These are phyloP conservation scores for Elephas maximus DNA, from an alignment of 2,113 vertebrate species.

Conservation along the genomic window DNA sequence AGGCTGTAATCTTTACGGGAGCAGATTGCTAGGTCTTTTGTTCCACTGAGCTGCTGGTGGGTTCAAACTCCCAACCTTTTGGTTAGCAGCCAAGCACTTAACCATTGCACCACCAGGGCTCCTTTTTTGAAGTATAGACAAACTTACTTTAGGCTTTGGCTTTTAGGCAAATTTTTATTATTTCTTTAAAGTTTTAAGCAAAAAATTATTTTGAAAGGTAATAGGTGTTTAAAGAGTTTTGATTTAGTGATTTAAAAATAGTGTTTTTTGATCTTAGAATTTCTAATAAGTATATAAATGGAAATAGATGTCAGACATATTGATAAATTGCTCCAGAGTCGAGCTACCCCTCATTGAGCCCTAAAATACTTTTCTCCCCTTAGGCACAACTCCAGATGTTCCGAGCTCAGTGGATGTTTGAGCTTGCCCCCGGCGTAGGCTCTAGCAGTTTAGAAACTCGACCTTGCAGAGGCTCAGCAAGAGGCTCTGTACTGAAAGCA, in stretches of 20 bases:
- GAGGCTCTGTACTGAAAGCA: constrained; percentile 87
- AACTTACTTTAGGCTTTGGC: neutral
- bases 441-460: constrained; percentile 85
- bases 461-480: constrained; percentile 84
- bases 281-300: neutral
- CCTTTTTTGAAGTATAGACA: neutral
- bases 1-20: neutral
- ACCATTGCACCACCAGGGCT: neutral
- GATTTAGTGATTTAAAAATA: constrained; percentile 22
- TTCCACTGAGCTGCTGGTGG: neutral
- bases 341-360: neutral
- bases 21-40: neutral
- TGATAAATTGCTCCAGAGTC: neutral
- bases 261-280: constrained; percentile 14
- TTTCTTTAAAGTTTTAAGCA: constrained; percentile 55
- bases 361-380: constrained; percentile 54
- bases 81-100: neutral
- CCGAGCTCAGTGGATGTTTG: constrained; percentile 98
- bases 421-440: constrained; percentile 93
- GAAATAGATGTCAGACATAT: neutral
- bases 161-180: neutral
- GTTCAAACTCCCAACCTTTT: neutral
- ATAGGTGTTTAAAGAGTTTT: neutral
- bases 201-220: constrained; percentile 37
- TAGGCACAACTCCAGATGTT: constrained; percentile 97